phyloP scores from a whole-genome alignment of 2,113 vertebrate species.

The Coreoperca whiteheadi region DNA sequence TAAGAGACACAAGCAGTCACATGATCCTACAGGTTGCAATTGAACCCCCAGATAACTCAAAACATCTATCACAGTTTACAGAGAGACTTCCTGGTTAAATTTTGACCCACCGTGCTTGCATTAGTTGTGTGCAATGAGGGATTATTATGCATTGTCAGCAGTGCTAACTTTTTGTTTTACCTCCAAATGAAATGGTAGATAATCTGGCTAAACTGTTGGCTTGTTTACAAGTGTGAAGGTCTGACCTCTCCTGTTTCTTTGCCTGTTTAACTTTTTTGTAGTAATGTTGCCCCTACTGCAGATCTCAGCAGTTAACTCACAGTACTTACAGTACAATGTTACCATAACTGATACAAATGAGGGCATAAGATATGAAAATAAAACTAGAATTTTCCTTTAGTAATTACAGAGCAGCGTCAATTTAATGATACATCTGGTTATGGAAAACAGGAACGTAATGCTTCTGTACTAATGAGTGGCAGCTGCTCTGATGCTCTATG shows the following conservation, averaged over 20 bases:
- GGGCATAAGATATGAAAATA: not conserved
- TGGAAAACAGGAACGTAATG: constrained; percentile 1
- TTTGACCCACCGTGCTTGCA: not conserved
- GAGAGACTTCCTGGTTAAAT: not conserved
- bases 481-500: not conserved
- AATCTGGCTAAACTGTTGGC: not conserved
- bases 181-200: not conserved
- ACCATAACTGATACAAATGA: not conserved
- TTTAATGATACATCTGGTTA: constrained; percentile 9
- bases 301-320: not conserved
- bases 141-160: too few relatives aligned
- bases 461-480: constrained; percentile 10
- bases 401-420: constrained; percentile 6
- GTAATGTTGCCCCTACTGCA: not conserved
- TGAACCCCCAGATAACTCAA: not conserved
- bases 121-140: too few relatives aligned
- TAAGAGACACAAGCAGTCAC: not conserved
- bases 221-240: not conserved
- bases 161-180: too few relatives aligned
- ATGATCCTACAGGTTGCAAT: not conserved
- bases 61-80: not conserved
- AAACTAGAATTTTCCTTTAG: not conserved
- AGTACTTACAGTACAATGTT: not conserved
- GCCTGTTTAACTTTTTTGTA: not conserved
- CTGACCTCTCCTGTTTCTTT: not conserved